Evolutionary conservation across 2,113 vertebrate genomes (phyloP).

Genomic region (cattle (Bos taurus)): DNA sequence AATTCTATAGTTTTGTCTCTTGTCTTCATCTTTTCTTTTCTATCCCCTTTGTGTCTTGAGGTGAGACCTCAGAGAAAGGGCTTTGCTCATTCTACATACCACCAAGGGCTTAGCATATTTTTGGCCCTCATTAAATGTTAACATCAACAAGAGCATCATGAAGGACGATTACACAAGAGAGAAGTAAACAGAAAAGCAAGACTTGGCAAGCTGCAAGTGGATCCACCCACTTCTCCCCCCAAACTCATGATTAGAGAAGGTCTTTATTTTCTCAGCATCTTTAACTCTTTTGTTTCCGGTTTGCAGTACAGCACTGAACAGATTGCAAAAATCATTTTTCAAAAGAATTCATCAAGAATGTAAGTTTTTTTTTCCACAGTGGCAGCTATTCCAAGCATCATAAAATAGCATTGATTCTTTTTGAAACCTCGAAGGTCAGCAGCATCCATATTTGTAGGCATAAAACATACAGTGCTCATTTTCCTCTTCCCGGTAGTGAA

Average conservation of each 20-base stretch:
- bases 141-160: not conserved
- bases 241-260: not conserved
- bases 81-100: not conserved
- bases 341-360: not conserved
- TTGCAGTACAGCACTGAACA: not conserved
- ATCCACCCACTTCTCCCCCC: not conserved
- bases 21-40: constrained; percentile 4
- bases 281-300: constrained; percentile 39
- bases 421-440: constrained; percentile 6
- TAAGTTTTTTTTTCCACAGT: not conserved
- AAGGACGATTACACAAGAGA: constrained; percentile 20
- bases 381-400: constrained; percentile 9
- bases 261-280: not conserved
- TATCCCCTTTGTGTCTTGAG: not conserved
- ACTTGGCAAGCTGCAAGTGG: not conserved
- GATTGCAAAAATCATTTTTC: not conserved
- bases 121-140: constrained; percentile 38
- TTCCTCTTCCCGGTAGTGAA: not conserved
- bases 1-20: not conserved
- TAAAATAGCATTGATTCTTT: constrained; percentile 29
- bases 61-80: not conserved
- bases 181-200: constrained; percentile 19
- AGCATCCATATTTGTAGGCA: not conserved
- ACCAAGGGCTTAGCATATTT: not conserved
- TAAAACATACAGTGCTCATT: not conserved